A percentile compares a stretch with the other conserved stretches of the same genome.
phyloP scores from a whole-genome alignment of 2,797 vertebrate genomes.

The Catamblyrhynchus diadema region DNA sequence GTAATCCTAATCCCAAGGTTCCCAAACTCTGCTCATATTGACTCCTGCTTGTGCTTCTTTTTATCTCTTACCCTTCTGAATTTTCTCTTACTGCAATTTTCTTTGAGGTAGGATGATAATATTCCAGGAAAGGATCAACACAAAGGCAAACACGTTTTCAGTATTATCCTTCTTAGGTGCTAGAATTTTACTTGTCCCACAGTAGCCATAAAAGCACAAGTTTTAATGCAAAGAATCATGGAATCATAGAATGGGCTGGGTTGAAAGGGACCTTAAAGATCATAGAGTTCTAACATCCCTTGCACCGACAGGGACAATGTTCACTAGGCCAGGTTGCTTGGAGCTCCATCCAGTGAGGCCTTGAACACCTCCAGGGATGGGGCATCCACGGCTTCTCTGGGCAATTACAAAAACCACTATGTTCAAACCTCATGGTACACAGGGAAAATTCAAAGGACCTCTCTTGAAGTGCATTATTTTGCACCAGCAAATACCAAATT shows the following conservation, averaged over 20 bases:
- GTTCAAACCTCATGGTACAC: background rate
- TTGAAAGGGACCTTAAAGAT: background rate
- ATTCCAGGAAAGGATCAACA: background rate
- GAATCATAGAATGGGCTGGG: background rate
- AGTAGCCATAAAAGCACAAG: background rate
- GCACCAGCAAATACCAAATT: background rate
- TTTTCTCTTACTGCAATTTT: background rate
- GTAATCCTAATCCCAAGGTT: background rate
- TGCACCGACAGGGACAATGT: background rate
- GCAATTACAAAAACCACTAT: background rate
- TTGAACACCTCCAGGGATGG: background rate
- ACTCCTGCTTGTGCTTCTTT: background rate
- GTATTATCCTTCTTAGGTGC: background rate
- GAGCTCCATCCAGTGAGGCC: background rate
- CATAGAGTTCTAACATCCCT: background rate
- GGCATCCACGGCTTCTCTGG: background rate
- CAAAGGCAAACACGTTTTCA: background rate
- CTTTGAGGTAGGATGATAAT: background rate
- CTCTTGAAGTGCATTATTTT: background rate
- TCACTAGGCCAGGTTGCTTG: background rate
- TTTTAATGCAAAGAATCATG: background rate
- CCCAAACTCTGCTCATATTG: background rate
- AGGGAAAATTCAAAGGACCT: background rate
- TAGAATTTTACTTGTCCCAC: background rate
- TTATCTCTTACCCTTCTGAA: background rate